Evolutionary conservation across 1,140 invertebrate genomes (phyloP), one percentile per base, ranked within the genome.

Genomic region (Bactericera cockerelli): DNA sequence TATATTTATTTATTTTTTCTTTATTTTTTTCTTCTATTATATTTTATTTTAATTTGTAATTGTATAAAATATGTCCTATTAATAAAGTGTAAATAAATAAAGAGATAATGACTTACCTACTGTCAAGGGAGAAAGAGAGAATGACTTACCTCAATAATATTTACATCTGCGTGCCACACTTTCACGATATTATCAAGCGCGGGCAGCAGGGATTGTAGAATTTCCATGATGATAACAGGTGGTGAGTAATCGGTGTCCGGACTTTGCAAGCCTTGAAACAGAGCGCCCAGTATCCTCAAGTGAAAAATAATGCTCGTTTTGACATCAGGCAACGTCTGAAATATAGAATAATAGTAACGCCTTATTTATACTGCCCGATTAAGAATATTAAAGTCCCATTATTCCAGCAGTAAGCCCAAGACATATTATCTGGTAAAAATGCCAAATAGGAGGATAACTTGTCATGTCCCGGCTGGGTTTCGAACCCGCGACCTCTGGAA

Each of bases 271-370:
- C 81, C 80, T 1, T 77, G 74, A 65, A 87, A 82, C 42, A 89
- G 73, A 61, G 78, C 83, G 0, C 81, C 77, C 2, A 85, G 70
- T 77, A 89, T 84, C 66, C 82, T 82, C 6, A 89, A 68, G 39
- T 77, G 70, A 57, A 77, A 72, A 25, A 79, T 26, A 13, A 61
- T 14, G 10, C 22, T 55, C 4, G 22, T 21, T 26, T 61, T 24
- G 19, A 25, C 31, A 24, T 55, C 11, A 16, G 26, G n/a, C 21
- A 21, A 13, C 13, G n/a, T 55, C 28, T 26, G 24, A 28, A 16
- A 28, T 2, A 22, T 16, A 55, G n/a, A 4, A 49, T 6, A 58
- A 58, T 49, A 33, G 13, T 56, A 16, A 53, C 2, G 24, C n/a
- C n/a, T n/a, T n/a, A n/a, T n/a, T n/a, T n/a, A n/a, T n/a, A n/a